Percentiles rank a stretch among this genome's conserved stretches.
phyloP scores from a whole-genome alignment of 2,797 vertebrate species.

The Threskiornis aethiopicus region DNA sequence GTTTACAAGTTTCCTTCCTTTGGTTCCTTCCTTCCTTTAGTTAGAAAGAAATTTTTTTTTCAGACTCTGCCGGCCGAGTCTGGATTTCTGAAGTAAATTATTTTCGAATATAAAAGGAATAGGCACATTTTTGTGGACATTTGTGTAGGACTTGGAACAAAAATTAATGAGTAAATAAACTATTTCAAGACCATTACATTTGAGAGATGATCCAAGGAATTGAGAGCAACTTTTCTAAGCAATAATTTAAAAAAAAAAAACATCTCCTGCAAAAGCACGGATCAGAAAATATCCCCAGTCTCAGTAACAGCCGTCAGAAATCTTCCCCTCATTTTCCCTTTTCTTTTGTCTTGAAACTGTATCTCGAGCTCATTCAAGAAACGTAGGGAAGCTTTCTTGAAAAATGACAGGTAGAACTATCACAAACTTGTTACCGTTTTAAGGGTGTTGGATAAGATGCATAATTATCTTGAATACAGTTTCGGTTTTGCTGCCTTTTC shows the following conservation, averaged over 20 bases:
- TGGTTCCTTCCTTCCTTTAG: constrained; percentile 59
- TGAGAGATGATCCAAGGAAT: neutral
- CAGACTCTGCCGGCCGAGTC: neutral
- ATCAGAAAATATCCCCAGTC: neutral
- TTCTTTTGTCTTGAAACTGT: neutral
- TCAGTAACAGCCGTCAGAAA: neutral
- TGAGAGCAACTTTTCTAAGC: neutral
- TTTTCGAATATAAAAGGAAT: neutral
- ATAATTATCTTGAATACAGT: neutral
- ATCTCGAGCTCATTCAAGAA: neutral
- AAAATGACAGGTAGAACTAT: constrained; percentile 1
- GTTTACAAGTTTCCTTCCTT: constrained; percentile 58
- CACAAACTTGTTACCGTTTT: constrained; percentile 11
- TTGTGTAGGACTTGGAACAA: neutral
- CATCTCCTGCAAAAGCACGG: neutral
- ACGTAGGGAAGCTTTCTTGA: neutral
- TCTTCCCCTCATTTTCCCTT: neutral
- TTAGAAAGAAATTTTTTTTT: neutral
- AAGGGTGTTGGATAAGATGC: neutral
- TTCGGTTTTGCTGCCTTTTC: constrained; percentile 17
- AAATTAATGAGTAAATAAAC: neutral
- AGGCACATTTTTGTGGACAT: neutral
- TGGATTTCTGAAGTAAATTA: constrained; percentile 4
- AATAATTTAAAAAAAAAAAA: neutral
- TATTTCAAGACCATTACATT: neutral